Evolutionary conservation across 2,888 invertebrate species (phyloP).

Genomic region (Platypus cylindrus): DNA sequence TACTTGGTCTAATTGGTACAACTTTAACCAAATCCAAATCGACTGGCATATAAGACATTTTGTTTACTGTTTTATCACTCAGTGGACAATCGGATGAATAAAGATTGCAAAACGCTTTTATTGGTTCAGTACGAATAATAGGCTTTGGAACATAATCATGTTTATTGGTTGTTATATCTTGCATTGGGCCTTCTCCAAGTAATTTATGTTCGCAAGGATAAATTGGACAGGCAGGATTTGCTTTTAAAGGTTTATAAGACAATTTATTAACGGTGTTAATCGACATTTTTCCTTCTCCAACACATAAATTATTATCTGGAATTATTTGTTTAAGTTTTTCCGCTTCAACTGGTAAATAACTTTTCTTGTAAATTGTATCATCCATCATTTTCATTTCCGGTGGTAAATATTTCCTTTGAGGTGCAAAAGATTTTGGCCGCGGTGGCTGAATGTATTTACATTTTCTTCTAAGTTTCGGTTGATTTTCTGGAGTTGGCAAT

Average conservation of each 20-base stretch:
- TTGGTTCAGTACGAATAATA: slow-evolving; percentile 36
- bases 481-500: slow-evolving; percentile 19
- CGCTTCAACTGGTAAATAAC: slow-evolving; percentile 43
- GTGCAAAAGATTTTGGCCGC: slow-evolving; percentile 45
- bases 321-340: slow-evolving; percentile 27
- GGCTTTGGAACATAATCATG: slow-evolving; percentile 59
- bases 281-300: slow-evolving; percentile 36
- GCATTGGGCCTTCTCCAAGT: slow-evolving; percentile 54
- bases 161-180: slow-evolving; percentile 58
- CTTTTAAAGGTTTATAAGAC: slow-evolving; percentile 42
- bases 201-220: slow-evolving; percentile 50
- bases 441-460: slow-evolving; percentile 41
- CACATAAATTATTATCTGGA: slow-evolving; percentile 33
- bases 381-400: slow-evolving; percentile 46
- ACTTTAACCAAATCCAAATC: slow-evolving; percentile 29
- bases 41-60: slow-evolving; percentile 41
- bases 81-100: slow-evolving; percentile 33
- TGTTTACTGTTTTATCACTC: slow-evolving; percentile 43
- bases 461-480: slow-evolving; percentile 21
- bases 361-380: slow-evolving; percentile 53
- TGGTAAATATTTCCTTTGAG: slow-evolving; percentile 42
- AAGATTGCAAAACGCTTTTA: slow-evolving; percentile 28
- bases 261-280: slow-evolving; percentile 45
- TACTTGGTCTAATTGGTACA: slow-evolving; percentile 24
- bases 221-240: slow-evolving; percentile 42